Percentiles rank a stretch among this genome's conserved stretches.
Conservation (phyloP, 2,113 vertebrate species). For the Saguinus imperator region DNA sequence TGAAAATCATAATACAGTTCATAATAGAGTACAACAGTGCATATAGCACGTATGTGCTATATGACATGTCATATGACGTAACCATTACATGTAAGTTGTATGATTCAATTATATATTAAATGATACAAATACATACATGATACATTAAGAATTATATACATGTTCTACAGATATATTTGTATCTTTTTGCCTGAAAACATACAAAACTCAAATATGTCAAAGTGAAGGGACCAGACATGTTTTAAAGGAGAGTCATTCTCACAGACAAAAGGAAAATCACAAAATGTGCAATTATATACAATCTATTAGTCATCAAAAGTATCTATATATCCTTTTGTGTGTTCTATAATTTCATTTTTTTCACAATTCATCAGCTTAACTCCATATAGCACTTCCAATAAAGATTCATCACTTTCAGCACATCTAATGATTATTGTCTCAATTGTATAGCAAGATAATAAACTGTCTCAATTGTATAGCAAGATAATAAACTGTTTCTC, state of each 20-base stretch:
- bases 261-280: not conserved
- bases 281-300: not conserved
- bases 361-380: slow-evolving; percentile 8
- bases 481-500: not conserved
- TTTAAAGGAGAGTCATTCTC: not conserved
- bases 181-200: not conserved
- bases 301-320: slow-evolving; percentile 37
- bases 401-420: slow-evolving; percentile 4
- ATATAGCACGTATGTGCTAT: not conserved
- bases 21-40: not conserved
- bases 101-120: not conserved
- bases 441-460: not conserved
- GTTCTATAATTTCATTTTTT: slow-evolving; percentile 1
- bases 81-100: not conserved
- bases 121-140: not conserved
- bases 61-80: not conserved
- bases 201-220: not conserved
- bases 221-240: not conserved
- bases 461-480: not conserved
- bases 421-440: not conserved
- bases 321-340: not conserved
- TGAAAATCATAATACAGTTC: not conserved
- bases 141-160: not conserved
- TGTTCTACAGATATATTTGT: not conserved
- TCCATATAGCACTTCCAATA: slow-evolving; percentile 4